Conservation (phyloP, 2,888 invertebrate genomes). For the Acleris sparsana region DNA sequence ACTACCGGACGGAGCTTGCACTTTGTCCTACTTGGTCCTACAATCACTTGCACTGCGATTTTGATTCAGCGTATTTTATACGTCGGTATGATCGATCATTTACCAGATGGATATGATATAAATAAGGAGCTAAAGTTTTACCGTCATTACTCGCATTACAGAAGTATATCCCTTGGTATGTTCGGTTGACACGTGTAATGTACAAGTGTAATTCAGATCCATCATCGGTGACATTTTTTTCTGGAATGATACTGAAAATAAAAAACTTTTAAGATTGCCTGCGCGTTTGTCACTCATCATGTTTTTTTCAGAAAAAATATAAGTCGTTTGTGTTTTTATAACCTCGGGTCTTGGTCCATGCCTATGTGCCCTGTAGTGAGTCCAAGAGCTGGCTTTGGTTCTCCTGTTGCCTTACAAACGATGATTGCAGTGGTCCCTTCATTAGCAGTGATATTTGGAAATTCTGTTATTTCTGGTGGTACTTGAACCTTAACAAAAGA, state of each 20-base stretch:
- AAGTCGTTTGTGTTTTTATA: too few relatives aligned
- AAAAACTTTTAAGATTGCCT: neutral
- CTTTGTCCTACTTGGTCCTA: too few relatives aligned
- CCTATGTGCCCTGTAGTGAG: slow-evolving; percentile 41
- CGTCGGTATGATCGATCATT: too few relatives aligned
- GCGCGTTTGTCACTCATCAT: too few relatives aligned
- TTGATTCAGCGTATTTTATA: too few relatives aligned
- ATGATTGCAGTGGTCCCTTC: slow-evolving; percentile 58
- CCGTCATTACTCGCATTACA: slow-evolving; percentile 70
- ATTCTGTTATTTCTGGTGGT: slow-evolving; percentile 57
- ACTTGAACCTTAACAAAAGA: slow-evolving; percentile 55
- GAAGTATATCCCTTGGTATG: slow-evolving; percentile 57
- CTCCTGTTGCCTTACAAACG: slow-evolving; percentile 61
- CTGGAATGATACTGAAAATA: slow-evolving; percentile 38
- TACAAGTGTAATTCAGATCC: slow-evolving; percentile 50
- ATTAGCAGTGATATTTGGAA: slow-evolving; percentile 53
- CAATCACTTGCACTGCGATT: too few relatives aligned
- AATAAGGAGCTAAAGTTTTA: slow-evolving; percentile 41
- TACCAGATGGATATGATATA: too few relatives aligned
- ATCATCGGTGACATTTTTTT: slow-evolving; percentile 48
- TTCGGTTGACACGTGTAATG: slow-evolving; percentile 50
- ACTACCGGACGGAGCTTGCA: too few relatives aligned
- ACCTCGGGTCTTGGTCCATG: slow-evolving; percentile 12
- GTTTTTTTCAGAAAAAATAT: too few relatives aligned
- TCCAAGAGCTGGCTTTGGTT: slow-evolving; percentile 58